phyloP scores from a whole-genome alignment of 2,888 invertebrate genomes.

The Agrilus biguttatus region DNA sequence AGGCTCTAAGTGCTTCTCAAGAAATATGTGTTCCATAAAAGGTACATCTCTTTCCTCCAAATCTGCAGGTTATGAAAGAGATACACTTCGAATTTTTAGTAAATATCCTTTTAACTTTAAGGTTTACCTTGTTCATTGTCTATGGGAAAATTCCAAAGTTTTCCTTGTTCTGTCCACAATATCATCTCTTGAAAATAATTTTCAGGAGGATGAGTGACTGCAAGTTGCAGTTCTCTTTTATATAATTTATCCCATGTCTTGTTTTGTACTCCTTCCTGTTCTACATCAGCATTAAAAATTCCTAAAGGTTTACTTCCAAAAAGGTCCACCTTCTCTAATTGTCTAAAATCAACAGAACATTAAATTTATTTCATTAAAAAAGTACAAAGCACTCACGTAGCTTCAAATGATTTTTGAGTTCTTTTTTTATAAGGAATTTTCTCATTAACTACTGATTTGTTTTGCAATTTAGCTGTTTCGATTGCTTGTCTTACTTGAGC shows the following conservation, averaged over 20 bases:
- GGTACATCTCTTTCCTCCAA: slow-evolving; percentile 50
- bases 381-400: too few species aligned
- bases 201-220: slow-evolving; percentile 56
- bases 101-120: neutral
- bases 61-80: slow-evolving; percentile 30
- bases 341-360: slow-evolving; percentile 10
- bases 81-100: slow-evolving; percentile 1
- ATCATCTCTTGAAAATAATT: slow-evolving; percentile 92
- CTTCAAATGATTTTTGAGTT: too few species aligned
- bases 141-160: slow-evolving; percentile 94
- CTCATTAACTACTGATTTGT: too few species aligned
- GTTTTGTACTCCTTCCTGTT: slow-evolving; percentile 21
- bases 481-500: slow-evolving; percentile 40
- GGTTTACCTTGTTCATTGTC: slow-evolving; percentile 84
- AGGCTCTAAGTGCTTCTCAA: slow-evolving; percentile 69
- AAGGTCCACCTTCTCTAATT: slow-evolving; percentile 40
- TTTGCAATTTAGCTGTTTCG: slow-evolving; percentile 19
- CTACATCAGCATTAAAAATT: slow-evolving; percentile 38
- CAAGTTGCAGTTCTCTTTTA: slow-evolving; percentile 49
- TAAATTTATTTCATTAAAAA: too few species aligned
- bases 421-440: too few species aligned
- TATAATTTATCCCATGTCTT: slow-evolving; percentile 55
- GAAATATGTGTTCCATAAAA: slow-evolving; percentile 90
- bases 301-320: slow-evolving; percentile 47
- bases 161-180: slow-evolving; percentile 85